Evolutionary conservation across 2,888 invertebrate species (phyloP), one percentile per base, ranked within the genome.

Genomic region (Xanthorhoe designata): DNA sequence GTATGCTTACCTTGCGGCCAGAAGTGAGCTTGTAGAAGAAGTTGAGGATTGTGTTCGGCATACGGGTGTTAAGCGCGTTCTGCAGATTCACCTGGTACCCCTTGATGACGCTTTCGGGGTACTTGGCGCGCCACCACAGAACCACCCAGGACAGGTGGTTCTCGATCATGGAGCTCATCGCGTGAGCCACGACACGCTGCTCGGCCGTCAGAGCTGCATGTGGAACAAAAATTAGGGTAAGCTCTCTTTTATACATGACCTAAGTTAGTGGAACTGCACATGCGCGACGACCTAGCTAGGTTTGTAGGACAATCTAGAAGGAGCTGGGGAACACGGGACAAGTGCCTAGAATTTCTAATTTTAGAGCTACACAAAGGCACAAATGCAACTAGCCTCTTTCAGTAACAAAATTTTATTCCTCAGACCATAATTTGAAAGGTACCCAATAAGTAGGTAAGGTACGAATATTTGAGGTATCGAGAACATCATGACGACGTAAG

Each of bases 141-240:
- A 97, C 95, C 78, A 98, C 97, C 98, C 98, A 98, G 64, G 96
- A 96, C 50, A 98, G 95, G 87, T 98, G 98, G 86, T 98, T 98
- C 91, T 98, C 98, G 79, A 98, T 96, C 98, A 99, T 98, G 71
- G 97, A 97, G 84, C 97, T 97, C 94, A 98, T 97, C 64, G 98
- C 98, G 90, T 98, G 97, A 19, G 98, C 96, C 68, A 98, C 95
- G 84, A 97, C 97, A 74, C 96, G 96, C 88, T 99, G 98, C 84
- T 98, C 98, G 75, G 96, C 94, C 68, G 96, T 96, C 75, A 99
- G 94, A 50, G 95, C 96, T 94, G 80, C 49, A 74, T 72, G 62
- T 78, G 73, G 79, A 66, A 80, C 74, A 66, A 75, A 71, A 75
- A 74, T 68, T 75, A 73, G 60, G 32, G 56, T 29, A 9, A 55